Evolutionary conservation across 2,797 vertebrate species (phyloP).

Genomic region (Gymnoscopelus microlampas): DNA sequence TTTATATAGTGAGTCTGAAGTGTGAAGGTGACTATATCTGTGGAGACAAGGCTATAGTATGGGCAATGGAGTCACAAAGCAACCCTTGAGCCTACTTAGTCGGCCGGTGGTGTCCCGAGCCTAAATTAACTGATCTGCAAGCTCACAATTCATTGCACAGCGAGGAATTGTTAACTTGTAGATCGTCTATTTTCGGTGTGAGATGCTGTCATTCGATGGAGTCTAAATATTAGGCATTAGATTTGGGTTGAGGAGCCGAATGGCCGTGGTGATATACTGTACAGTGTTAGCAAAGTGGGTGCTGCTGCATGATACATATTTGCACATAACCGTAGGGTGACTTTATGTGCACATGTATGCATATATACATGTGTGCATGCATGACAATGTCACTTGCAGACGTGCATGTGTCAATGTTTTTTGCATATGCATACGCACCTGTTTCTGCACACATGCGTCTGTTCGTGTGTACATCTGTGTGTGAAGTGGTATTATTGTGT

Average conservation of each 20-base stretch:
- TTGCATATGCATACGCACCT: neutral
- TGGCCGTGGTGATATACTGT: neutral
- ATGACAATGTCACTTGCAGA: neutral
- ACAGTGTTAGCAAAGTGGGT: neutral
- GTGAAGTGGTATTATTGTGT: neutral
- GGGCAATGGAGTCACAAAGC: neutral
- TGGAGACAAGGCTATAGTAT: slow-evolving; percentile 10
- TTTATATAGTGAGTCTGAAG: neutral
- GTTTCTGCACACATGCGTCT: neutral
- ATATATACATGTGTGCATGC: neutral
- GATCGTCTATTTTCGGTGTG: too few relatives aligned
- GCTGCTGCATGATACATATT: neutral
- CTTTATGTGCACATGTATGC: neutral
- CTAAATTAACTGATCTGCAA: too few relatives aligned
- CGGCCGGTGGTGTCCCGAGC: too few relatives aligned
- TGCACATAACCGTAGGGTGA: neutral
- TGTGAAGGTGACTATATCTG: slow-evolving; percentile 32
- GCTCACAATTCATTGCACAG: too few relatives aligned
- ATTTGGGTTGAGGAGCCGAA: neutral
- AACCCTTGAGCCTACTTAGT: too few relatives aligned
- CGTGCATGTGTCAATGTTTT: neutral
- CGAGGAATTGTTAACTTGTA: too few relatives aligned
- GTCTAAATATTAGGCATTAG: too few relatives aligned
- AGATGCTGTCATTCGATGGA: too few relatives aligned
- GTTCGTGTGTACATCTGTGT: slow-evolving; percentile 9